Percentiles rank a stretch among this genome's conserved stretches.
phyloP scores from a whole-genome alignment of 2,797 vertebrate genomes.

The Rhinogobio ventralis region DNA sequence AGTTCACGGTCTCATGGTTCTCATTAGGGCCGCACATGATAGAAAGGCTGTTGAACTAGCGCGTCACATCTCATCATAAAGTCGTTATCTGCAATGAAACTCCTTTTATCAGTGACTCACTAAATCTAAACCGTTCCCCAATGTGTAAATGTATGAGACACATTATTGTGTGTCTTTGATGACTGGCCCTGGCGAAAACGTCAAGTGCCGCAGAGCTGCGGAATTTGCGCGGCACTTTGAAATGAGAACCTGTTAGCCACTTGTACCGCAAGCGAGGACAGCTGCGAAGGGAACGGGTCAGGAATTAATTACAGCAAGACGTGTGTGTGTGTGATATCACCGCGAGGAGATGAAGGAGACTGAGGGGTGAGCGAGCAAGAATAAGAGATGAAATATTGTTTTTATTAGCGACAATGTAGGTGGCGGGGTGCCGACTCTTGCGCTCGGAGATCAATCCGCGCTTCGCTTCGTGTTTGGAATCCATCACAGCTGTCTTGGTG shows the following conservation, averaged over 20 bases:
- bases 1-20: conserved; percentile 65
- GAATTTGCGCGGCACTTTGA: conserved; percentile 79
- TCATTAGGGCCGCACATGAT: conserved; percentile 79
- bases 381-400: conserved; percentile 77
- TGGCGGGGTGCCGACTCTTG: conserved; percentile 72
- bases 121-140: conserved; percentile 80
- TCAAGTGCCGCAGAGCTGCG: conserved; percentile 60
- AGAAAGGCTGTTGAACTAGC: conserved; percentile 70
- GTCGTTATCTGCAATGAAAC: conserved; percentile 77
- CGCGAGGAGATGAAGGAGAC: conserved; percentile 71
- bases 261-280: conserved; percentile 77
- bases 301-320: conserved; percentile 77
- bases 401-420: conserved; percentile 81
- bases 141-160: conserved; percentile 82
- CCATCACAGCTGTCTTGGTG: conserved; percentile 76
- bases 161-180: conserved; percentile 81
- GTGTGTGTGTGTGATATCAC: conserved; percentile 68
- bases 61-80: conserved; percentile 77
- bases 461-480: conserved; percentile 72
- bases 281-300: conserved; percentile 75
- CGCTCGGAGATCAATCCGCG: conserved; percentile 73
- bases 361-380: conserved; percentile 14
- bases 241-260: conserved; percentile 82
- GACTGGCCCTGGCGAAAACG: conserved; percentile 70
- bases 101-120: conserved; percentile 73